Evolutionary conservation across 2,113 vertebrate species (phyloP).

Genomic region (Malaclemys terrapin): DNA sequence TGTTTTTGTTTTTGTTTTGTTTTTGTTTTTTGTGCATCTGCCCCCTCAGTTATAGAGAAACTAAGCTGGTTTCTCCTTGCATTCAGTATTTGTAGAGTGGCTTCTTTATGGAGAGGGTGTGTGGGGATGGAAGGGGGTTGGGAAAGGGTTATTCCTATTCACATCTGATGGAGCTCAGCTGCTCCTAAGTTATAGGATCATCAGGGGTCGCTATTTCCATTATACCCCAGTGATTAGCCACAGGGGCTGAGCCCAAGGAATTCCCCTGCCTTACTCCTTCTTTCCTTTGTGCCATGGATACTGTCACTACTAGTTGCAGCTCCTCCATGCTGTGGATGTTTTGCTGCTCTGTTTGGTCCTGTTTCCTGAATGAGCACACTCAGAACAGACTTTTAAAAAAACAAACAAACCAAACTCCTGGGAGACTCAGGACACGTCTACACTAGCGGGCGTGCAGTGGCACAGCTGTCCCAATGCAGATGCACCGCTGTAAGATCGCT

Average conservation of each 20-base stretch:
- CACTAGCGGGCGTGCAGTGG: too few relatives aligned
- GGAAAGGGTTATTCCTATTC: not conserved
- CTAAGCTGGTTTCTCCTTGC: not conserved
- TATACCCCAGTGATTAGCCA: not conserved
- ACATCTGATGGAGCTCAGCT: not conserved
- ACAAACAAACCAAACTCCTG: not conserved
- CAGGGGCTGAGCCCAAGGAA: constrained; percentile 16
- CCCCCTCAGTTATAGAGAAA: not conserved
- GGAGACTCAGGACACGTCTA: not conserved
- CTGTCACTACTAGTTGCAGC: not conserved
- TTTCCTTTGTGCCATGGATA: not conserved
- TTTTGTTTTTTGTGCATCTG: constrained; percentile 11
- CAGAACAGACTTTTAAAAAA: constrained; percentile 26
- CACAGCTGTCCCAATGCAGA: too few relatives aligned
- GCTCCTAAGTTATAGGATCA: not conserved
- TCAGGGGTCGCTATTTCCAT: not conserved
- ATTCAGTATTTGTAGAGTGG: constrained; percentile 4
- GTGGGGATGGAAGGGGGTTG: not conserved
- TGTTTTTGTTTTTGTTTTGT: constrained; percentile 3
- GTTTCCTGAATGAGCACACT: constrained; percentile 30
- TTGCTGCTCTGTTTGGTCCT: not conserved
- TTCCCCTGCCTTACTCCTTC: constrained; percentile 1
- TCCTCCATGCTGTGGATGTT: constrained; percentile 39
- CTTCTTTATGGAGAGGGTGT: constrained; percentile 25
- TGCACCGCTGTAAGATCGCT: too few relatives aligned